Conservation (phyloP, 1,140 invertebrate genomes). For the Rhopalosiphum padi region DNA sequence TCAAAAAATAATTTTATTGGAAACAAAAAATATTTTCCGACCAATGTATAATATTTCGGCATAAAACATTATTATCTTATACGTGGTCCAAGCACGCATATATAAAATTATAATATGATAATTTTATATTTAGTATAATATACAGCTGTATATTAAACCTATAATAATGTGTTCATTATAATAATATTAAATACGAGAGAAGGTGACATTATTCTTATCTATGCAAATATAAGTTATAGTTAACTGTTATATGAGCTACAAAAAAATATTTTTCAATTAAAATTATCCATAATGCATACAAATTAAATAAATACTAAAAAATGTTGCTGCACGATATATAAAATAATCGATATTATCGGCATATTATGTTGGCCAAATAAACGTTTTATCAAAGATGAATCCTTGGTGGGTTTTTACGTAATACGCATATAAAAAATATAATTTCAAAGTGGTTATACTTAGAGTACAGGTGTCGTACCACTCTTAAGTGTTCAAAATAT, state of each 20-base stretch:
- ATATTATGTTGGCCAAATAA: neutral
- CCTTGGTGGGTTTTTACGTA: neutral
- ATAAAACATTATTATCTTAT: neutral
- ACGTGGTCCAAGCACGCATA: neutral
- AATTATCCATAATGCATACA: neutral
- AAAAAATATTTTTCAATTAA: neutral
- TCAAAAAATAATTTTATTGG: too few species aligned
- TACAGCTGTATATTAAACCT: neutral
- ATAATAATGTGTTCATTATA: neutral
- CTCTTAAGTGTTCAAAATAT: neutral
- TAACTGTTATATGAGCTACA: neutral
- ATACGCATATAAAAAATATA: neutral
- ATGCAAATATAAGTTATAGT: neutral
- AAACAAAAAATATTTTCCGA: neutral
- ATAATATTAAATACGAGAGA: neutral
- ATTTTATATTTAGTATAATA: slow-evolving; percentile 6
- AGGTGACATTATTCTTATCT: neutral
- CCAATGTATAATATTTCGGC: neutral
- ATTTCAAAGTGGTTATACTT: neutral
- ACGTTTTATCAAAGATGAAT: neutral
- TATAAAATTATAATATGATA: neutral
- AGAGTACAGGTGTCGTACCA: neutral
- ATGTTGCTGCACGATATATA: neutral
- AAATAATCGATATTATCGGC: neutral
- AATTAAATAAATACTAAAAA: neutral